Base-by-base conservation (phyloP, 2,888 invertebrate genomes). In the Apamea anceps region DNA sequence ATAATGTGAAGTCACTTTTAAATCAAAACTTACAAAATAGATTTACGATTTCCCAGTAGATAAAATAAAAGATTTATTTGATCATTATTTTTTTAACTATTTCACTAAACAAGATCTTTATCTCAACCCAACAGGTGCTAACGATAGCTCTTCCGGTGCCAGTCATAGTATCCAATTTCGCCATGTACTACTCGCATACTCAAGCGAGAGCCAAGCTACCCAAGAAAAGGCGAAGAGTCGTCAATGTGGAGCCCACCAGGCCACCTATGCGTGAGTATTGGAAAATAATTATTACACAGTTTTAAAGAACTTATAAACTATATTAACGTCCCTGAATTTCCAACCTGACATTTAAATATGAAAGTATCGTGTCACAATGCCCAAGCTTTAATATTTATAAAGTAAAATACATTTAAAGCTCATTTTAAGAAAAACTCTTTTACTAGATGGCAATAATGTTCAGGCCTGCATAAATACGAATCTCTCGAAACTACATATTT, bases 121-220 rank as follows among this genome's bases (percentile, higher is more conserved):
- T 83, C 32, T 60, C 78, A 70, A 72, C 76, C 28, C 74, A 81
- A 84, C 91, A 97, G 97, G 97, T 97, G 92, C 97, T 99, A 92
- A 99, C 99, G 94, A 99, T 99, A 97, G 99, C 99, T 93, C 98
- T 99, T 93, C 99, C 99, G 90, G 99, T 99, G 92, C 99, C 99
- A 91, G 99, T 99, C 96, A 99, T 99, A 94, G 99, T 99, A 90
- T 99, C 99, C 96, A 99, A 99, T 97, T 99, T 99, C 97, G 99
- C 99, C 93, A 99, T 99, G 99, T 99, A 99, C 97, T 99, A 99
- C 97, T 99, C 99, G 91, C 99, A 99, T 96, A 99, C 99, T 92
- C 98, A 99, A 98, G 99, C 99, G 88, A 97, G 99, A 93, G 99
- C 99, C 85, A 99, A 99, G 97, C 98, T 99, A 96, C 99, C 99